These are phyloP conservation scores for Halocynthia aurantium DNA, from an alignment of 23 tunicate genomes.

Conservation along the genomic window DNA sequence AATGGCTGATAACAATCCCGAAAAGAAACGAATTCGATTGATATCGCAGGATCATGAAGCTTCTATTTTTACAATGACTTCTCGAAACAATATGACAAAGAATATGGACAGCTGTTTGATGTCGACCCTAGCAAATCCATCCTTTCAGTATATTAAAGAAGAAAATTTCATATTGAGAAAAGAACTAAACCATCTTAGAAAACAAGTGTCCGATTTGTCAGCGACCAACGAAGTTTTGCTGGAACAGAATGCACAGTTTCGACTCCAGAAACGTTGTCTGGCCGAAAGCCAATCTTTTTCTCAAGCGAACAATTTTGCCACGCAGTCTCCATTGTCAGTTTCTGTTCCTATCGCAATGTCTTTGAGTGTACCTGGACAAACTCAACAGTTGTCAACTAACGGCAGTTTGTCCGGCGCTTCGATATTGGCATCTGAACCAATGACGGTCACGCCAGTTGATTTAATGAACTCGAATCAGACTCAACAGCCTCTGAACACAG, in stretches of 20 bases:
- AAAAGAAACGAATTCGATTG: neutral
- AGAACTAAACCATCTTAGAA: constrained; percentile 71
- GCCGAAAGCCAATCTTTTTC: constrained; percentile 9
- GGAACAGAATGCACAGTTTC: constrained; percentile 98
- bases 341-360: constrained; percentile 30
- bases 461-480: constrained; percentile 3
- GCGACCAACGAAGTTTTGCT: constrained; percentile 94
- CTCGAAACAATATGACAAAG: neutral
- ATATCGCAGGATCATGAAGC: neutral
- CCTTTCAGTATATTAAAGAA: constrained; percentile 45
- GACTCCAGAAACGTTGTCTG: constrained; percentile 59
- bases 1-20: neutral
- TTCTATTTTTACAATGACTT: neutral
- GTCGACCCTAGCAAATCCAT: constrained; percentile 1
- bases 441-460: constrained; percentile 2
- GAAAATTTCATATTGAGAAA: constrained; percentile 68
- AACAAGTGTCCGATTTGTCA: constrained; percentile 88
- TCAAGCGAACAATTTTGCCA: constrained; percentile 9
- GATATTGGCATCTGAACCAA: constrained; percentile 6
- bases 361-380: constrained; percentile 22
- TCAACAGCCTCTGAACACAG: neutral
- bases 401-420: constrained; percentile 14
- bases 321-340: constrained; percentile 15
- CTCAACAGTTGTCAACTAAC: constrained; percentile 7
- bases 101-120: neutral